These are phyloP conservation scores for Acheta domesticus DNA, from an alignment of 2,888 invertebrate genomes.

Conservation along the genomic window DNA sequence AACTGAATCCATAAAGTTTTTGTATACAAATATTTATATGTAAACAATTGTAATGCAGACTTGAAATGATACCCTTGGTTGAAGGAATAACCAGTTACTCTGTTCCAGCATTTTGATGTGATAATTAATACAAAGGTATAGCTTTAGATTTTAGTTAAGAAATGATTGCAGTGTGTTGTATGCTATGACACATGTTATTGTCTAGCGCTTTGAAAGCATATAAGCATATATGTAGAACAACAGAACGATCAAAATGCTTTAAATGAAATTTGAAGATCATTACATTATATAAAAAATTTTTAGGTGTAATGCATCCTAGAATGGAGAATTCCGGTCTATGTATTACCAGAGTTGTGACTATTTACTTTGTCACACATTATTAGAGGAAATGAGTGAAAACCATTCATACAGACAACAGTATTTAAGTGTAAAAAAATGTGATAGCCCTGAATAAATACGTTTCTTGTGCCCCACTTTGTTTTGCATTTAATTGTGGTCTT, in stretches of 20 bases:
- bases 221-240: too few relatives aligned
- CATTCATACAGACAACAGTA: not conserved
- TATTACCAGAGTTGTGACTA: too few relatives aligned
- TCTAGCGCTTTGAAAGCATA: slow-evolving; percentile 4
- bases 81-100: too few relatives aligned
- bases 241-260: too few relatives aligned
- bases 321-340: too few relatives aligned
- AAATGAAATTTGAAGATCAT: too few relatives aligned
- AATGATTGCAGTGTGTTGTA: not conserved
- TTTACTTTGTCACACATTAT: not conserved
- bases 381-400: not conserved
- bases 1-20: too few relatives aligned
- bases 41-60: too few relatives aligned
- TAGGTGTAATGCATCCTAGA: not conserved
- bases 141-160: not conserved
- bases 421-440: not conserved
- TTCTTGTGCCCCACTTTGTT: not conserved
- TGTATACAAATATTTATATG: too few relatives aligned
- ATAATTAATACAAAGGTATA: too few relatives aligned
- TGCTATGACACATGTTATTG: not conserved
- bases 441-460: not conserved
- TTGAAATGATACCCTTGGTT: too few relatives aligned
- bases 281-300: not conserved
- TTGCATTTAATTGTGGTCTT: not conserved
- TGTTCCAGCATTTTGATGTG: too few relatives aligned